These are phyloP conservation scores for Actenoides lindsayi DNA, from an alignment of 2,113 vertebrate species.

Conservation along the genomic window DNA sequence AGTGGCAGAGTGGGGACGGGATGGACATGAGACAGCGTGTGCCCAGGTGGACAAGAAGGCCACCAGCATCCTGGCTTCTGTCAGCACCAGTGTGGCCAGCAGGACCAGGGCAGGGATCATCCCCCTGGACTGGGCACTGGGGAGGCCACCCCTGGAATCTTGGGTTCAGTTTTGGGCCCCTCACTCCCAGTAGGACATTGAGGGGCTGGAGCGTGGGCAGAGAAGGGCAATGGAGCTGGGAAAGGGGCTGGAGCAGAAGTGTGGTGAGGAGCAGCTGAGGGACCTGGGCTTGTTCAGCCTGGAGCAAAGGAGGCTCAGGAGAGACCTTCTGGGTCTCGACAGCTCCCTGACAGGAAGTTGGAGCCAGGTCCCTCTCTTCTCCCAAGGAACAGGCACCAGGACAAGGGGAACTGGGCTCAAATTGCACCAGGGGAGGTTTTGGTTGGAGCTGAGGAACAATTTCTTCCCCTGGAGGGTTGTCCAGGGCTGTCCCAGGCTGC, in stretches of 20 bases:
- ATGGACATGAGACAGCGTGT: background rate
- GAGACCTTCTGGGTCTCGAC: too few species aligned
- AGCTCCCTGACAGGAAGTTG: too few species aligned
- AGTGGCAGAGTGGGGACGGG: fast-evolving
- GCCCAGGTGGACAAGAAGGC: background rate
- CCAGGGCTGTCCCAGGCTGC: too few species aligned
- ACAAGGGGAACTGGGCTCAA: too few species aligned
- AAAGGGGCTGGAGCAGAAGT: background rate
- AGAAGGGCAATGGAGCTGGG: background rate
- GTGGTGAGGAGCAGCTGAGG: too few species aligned
- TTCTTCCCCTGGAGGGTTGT: too few species aligned
- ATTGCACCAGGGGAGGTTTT: too few species aligned
- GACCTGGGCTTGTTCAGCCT: too few species aligned
- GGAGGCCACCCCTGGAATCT: background rate
- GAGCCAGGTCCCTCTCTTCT: too few species aligned
- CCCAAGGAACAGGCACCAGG: too few species aligned
- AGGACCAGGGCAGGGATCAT: background rate
- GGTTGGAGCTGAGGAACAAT: too few species aligned
- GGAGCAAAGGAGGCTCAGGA: too few species aligned
- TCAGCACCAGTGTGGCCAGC: background rate
- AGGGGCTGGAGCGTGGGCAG: background rate
- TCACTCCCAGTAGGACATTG: background rate
- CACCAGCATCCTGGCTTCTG: background rate
- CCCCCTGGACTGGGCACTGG: background rate
- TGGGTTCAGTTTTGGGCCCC: background rate